Base-by-base conservation (phyloP, 2,113 vertebrate species). In the Ameiurus melas region DNA sequence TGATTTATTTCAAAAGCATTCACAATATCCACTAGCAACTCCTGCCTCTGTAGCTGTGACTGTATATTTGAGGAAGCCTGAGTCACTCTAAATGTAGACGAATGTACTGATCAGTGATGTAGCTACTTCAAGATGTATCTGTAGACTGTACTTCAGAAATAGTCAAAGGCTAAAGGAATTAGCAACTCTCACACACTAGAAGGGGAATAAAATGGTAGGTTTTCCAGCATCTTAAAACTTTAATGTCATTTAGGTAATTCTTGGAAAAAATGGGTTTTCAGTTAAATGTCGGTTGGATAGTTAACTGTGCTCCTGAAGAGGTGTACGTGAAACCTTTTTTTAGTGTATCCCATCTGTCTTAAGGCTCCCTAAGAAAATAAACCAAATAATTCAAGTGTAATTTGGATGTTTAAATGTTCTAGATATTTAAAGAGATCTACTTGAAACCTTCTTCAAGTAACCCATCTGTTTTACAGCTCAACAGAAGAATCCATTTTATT, bases 111-210 rank as follows among this genome's bases (percentile, higher is more conserved):
- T 94, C 90, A 85, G 77, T 84, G 16, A 62, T 90, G 92, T 91
- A 90, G 88, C 90, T 91, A 92, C 89, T 92, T 94, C 93, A 92
- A 91, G 85, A 82, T 79, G 84, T 90, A 90, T 93, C 92, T 92
- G 90, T 93, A 93, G 93, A 89, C 87, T 91, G 94, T 93, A 93
- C 94, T 95, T 94, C 93, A 81, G 90, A 88, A 88, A 88, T 71
- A 81, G 87, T 51, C 0, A 85, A 91, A 90, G 88, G 90, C 89
- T 93, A 78, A 86, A 90, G 86, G 62, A 85, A 85, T 91, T 87
- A 86, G 51, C 51, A 58, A 85, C 55, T 80, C 16, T 27, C n/a
- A 36, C 36, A 60, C 36, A 73, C 66, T 47, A 47, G 51, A 43
- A 33, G 20, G n/a, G 27, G 47, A 17, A 25, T 7, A 47, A n/a